Conservation (phyloP, 2,888 invertebrate species). For the Mythimna pallens region DNA sequence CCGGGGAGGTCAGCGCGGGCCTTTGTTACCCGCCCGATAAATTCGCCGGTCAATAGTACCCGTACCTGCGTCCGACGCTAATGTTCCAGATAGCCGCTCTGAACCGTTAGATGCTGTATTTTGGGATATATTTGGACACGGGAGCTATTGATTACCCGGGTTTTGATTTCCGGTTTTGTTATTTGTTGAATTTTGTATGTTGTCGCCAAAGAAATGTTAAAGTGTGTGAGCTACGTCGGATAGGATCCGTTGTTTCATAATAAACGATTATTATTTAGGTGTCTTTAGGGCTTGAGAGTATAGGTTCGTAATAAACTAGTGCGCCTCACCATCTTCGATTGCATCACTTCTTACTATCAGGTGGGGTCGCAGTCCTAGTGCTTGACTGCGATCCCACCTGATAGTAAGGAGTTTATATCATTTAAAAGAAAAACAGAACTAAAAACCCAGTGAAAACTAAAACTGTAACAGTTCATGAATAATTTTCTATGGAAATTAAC, state of each 20-base stretch:
- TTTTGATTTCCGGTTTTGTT: conserved; percentile 28
- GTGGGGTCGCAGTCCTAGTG: no score
- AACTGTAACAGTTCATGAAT: background rate
- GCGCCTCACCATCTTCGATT: no score
- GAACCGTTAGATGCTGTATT: conserved; percentile 37
- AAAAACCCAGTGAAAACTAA: background rate
- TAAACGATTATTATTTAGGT: no score
- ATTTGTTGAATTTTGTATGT: conserved; percentile 4
- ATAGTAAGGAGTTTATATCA: no score
- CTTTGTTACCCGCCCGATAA: conserved; percentile 71
- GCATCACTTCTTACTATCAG: no score
- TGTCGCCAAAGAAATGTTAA: background rate
- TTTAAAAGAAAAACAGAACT: no score
- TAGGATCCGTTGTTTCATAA: background rate
- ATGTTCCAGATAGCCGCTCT: conserved; percentile 57
- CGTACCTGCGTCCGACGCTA: conserved; percentile 64
- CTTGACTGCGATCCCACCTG: no score
- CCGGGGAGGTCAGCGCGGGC: conserved; percentile 70
- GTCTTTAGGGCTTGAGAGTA: no score
- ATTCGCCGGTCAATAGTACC: conserved; percentile 68
- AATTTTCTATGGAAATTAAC: background rate
- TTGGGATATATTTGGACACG: conserved; percentile 50
- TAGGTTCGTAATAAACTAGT: no score
- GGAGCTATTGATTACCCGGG: conserved; percentile 59
- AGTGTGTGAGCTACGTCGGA: background rate